A percentile compares a stretch with the other conserved stretches of the same genome.
Evolutionary conservation across 2,888 invertebrate genomes (phyloP).

Genomic region (Therioaphis trifolii): DNA sequence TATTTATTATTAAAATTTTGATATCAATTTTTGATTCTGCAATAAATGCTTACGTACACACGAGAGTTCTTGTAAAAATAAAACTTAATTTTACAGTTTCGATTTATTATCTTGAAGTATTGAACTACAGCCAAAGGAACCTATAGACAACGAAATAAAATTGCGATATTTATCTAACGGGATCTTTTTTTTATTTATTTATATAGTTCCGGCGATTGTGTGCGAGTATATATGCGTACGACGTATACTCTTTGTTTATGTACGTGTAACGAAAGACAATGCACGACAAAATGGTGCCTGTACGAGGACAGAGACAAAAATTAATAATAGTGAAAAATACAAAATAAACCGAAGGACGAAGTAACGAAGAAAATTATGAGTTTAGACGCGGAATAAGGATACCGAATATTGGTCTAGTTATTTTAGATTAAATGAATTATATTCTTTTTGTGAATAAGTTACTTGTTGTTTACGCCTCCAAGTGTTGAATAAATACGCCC

Average conservation of each 20-base stretch:
- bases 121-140: no score
- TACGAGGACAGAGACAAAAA: slow-evolving; percentile 40
- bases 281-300: neutral
- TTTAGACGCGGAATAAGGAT: neutral
- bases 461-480: no score
- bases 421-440: no score
- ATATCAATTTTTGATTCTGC: no score
- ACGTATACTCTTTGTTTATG: slow-evolving; percentile 36
- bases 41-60: no score
- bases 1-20: no score
- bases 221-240: neutral
- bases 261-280: slow-evolving; percentile 57
- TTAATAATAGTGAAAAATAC: neutral
- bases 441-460: no score
- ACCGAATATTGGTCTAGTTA: slow-evolving; percentile 7
- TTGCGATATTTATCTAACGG: slow-evolving; percentile 39
- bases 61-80: no score
- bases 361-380: slow-evolving; percentile 4
- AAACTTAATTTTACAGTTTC: neutral
- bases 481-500: no score
- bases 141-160: slow-evolving; percentile 7
- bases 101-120: no score
- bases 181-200: neutral
- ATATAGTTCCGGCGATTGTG: slow-evolving; percentile 54
- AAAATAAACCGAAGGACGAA: slow-evolving; percentile 24